Base-by-base conservation (phyloP, 2,888 invertebrate species). In the Sminthurinus aureus region DNA sequence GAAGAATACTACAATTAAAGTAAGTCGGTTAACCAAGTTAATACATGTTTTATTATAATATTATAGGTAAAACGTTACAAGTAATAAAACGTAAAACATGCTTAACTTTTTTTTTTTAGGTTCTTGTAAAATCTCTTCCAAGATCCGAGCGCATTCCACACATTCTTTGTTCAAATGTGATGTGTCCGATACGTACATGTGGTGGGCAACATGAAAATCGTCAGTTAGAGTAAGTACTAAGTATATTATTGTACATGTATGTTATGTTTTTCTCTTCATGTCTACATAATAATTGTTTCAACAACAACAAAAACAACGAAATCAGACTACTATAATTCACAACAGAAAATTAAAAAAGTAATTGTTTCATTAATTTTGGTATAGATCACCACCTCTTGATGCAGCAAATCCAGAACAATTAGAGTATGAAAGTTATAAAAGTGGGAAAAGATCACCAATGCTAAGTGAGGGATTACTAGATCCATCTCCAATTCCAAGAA, bases 91-190 rank as follows among this genome's bases (percentile, higher is more conserved):
- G 22, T 22, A 1, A 52, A 13, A 52, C 52, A 11, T 52, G 13
- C 52, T 52, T 52, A 52, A 52, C 52, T 11, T 52, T 52, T 52
- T 52, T 18, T 81, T 15, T 52, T 85, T 89, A 92, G 91, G 92
- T 92, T 83, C 91, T 91, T 22, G 92, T 93, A 71, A 91, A 92
- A 89, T 91, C 92, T 66, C 87, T 96, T 88, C 96, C 96, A 38
- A 92, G 97, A 71, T 92, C 94, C 88, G 93, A 94, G 85, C 93
- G 93, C 74, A 93, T 95, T 88, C 96, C 96, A 11, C 90, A 91
- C 26, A 91, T 94, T 80, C 90, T 90, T 79, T 93, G 93, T 89
- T 90, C 90, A 83, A 81, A 83, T 88, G 71, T 85, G 80, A 52
- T 87, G 79, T 81, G 86, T 86, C 84, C 86, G 84, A 81, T 87